Base-by-base conservation (phyloP, 2,113 vertebrate species). In the Chamaea fasciata region DNA sequence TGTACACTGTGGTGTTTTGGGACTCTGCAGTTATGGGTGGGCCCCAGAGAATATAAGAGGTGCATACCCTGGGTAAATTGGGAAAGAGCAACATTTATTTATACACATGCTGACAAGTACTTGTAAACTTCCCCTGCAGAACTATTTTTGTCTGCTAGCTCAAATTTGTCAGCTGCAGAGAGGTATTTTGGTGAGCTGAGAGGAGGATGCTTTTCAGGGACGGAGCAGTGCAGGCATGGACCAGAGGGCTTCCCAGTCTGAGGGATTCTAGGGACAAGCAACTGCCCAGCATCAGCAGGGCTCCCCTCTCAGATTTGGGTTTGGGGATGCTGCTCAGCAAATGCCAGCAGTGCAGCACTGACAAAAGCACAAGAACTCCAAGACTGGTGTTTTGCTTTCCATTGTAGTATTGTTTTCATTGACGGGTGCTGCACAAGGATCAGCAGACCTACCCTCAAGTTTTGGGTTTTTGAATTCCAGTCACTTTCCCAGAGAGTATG, bases 171-270 rank as follows among this genome's bases (percentile, higher is more conserved):
- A 94, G 90, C 84, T 93, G 91, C 53, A 53, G 53, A 39, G 67
- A 86, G 78, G 82, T 93, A 95, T 93, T 96, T 77, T 91, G 78
- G 85, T 21, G 39, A 96, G n/a, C 64, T 92, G 90, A 80, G 83
- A 94, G 82, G 90, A 94, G 93, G 95, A 85, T 94, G 82, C 91
- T 95, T 94, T 96, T 95, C 52, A 65, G 47, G 87, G 84, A 67
- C 1, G 9, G 41, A 87, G 77, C 3, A 1, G 21, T 68, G 30
- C 16, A 11, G 50, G 70, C 11, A 3, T 27, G n/a, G 65, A 79
- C 33, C 73, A 46, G 47, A 71, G 80, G 77, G 65, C 89, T 94
- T 89, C 87, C 71, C 44, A 19, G 42, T 47, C 16, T 1, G 13
- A 28, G 88, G 82, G 47, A 70, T 77, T 12, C 42, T 69, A 2